Percentiles rank a stretch among this genome's conserved stretches.
Conservation (phyloP, 2,888 invertebrate species). For the Nematopogon swammerdamellus region DNA sequence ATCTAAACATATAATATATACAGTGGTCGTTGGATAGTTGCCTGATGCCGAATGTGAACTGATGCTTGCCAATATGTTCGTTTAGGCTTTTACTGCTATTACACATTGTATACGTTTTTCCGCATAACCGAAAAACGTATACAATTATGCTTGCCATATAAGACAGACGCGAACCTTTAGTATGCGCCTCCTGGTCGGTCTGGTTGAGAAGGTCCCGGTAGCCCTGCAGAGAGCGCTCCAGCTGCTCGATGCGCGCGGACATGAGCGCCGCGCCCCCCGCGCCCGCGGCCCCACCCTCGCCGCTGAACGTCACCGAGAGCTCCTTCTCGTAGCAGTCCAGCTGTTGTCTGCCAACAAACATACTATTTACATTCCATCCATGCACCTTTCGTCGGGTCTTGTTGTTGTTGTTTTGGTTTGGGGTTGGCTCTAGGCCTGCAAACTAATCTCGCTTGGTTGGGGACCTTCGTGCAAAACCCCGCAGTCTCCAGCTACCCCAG, state of each 20-base stretch:
- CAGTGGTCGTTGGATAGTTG: not conserved
- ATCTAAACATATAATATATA: too few species aligned
- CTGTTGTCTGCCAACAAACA: conserved; percentile 66
- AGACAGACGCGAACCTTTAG: too few species aligned
- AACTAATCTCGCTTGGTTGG: too few species aligned
- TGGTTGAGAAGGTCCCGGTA: conserved; percentile 70
- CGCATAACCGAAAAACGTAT: too few species aligned
- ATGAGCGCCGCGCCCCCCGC: conserved; percentile 38
- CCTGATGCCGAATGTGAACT: not conserved
- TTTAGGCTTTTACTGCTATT: too few species aligned
- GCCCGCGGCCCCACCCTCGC: conserved; percentile 28
- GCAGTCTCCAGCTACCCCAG: too few species aligned
- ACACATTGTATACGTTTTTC: too few species aligned
- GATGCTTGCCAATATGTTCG: too few species aligned
- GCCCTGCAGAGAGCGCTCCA: conserved; percentile 70
- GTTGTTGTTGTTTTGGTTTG: too few species aligned
- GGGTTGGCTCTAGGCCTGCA: too few species aligned
- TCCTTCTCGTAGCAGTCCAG: conserved; percentile 82
- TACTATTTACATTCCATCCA: not conserved
- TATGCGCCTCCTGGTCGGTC: conserved; percentile 57
- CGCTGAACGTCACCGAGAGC: conserved; percentile 54
- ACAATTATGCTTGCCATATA: too few species aligned
- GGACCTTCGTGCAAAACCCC: too few species aligned
- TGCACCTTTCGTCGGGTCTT: not conserved
- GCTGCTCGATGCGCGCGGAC: conserved; percentile 63